A percentile compares a stretch with the other conserved stretches of the same genome.
Conservation (phyloP, 2,797 vertebrate species). For the Acanthopagrus latus region DNA sequence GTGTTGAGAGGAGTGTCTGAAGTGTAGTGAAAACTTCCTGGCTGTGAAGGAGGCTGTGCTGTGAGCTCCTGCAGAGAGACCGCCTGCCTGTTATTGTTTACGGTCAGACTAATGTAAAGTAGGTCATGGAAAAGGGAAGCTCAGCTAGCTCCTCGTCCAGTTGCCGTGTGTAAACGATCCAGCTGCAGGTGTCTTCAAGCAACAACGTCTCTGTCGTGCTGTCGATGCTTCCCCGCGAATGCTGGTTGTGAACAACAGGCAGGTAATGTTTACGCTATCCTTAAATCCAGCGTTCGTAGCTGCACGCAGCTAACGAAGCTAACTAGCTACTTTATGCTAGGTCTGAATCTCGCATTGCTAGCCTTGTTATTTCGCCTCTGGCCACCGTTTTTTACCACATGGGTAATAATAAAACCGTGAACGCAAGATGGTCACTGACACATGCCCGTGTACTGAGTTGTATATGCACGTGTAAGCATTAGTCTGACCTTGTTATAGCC, state of each 20-base stretch:
- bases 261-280: slow-evolving; percentile 32
- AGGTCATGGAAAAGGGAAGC: slow-evolving; percentile 63
- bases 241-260: slow-evolving; percentile 1
- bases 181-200: neutral
- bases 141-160: neutral
- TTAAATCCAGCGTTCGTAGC: slow-evolving; percentile 2
- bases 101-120: slow-evolving; percentile 57
- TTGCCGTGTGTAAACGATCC: neutral
- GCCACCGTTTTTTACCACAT: too few species aligned
- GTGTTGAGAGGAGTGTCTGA: neutral
- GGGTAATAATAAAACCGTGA: neutral
- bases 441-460: rapidly evolving
- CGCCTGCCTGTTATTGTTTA: slow-evolving; percentile 67
- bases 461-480: rapidly evolving
- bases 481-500: slow-evolving; percentile 41
- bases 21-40: neutral
- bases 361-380: neutral
- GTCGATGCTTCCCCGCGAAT: neutral
- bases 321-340: slow-evolving; percentile 46
- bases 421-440: rapidly evolving
- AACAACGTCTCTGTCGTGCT: neutral
- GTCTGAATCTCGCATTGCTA: neutral
- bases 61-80: neutral
- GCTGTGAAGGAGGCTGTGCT: neutral
- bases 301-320: slow-evolving; percentile 49